A percentile compares a stretch with the other conserved stretches of the same genome.
Evolutionary conservation across 2,888 invertebrate species (phyloP).

Genomic region (Oasisia sp.): DNA sequence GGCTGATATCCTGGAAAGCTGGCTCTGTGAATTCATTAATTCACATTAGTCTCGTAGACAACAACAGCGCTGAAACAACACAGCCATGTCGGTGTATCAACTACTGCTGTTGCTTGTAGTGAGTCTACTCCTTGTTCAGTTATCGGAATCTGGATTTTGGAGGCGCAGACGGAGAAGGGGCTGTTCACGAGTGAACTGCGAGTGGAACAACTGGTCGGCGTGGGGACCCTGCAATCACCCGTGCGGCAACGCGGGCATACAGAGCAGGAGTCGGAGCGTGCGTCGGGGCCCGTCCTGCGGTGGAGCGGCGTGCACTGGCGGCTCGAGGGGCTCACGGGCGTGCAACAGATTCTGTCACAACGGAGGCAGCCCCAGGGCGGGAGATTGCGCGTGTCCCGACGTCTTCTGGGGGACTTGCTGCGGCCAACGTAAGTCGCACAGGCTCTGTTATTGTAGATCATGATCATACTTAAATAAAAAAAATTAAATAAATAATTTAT

Average conservation of each 20-base stretch:
- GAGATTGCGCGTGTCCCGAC: neutral
- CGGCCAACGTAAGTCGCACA: neutral
- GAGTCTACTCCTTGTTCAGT: neutral
- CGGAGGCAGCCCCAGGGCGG: neutral
- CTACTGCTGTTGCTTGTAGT: neutral
- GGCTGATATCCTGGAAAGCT: neutral
- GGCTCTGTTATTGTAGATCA: neutral
- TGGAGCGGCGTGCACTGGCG: neutral
- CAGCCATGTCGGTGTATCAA: neutral
- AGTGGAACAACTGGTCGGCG: neutral
- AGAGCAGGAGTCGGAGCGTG: neutral
- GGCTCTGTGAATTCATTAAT: neutral
- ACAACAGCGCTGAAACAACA: neutral
- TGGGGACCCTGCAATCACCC: conserved; percentile 20
- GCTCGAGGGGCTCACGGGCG: neutral
- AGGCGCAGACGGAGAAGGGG: neutral
- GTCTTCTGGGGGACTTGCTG: conserved; percentile 21
- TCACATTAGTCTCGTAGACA: neutral
- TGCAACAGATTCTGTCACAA: conserved; percentile 23
- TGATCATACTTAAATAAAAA: too few relatives aligned
- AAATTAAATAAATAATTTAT: neutral
- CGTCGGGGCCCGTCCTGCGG: neutral
- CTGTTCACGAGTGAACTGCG: conserved; percentile 6
- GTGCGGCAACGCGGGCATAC: neutral
- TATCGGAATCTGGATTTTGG: neutral